Base-by-base conservation (phyloP, 2,797 vertebrate species). In the Clarias platycephalus region DNA sequence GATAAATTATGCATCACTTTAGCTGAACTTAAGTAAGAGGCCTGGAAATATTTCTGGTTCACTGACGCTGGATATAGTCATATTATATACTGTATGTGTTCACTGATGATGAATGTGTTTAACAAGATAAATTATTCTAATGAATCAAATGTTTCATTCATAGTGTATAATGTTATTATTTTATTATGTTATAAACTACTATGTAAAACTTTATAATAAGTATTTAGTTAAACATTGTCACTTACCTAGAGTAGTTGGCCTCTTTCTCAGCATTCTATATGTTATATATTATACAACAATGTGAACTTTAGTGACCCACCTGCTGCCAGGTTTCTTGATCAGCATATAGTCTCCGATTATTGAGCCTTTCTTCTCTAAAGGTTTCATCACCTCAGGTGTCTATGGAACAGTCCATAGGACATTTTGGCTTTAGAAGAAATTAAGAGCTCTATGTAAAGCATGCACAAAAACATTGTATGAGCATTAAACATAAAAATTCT, bases 281-380 rank as follows among this genome's bases (percentile, higher is more conserved):
- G 20, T 80, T 49, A 72, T n/a, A n/a, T 49, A 49, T 10, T 49
- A 57, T 22, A 20, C 8, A 0, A 57, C 20, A 75, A 13, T 40
- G 63, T 75, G 68, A 31, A 72, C 77, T 81, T 81, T 10, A 68
- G 40, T 63, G 20, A 82, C 84, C 4, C 80, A 96, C 96, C 96
- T 95, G 93, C 92, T 93, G 81, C 92, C 31, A 0, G 90, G 90
- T 90, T 93, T 94, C 89, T 95, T 94, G 8, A 93, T 91, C 87
- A 89, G 92, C 83, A 96, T 88, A 93, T 93, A 95, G 91, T 93
- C 94, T 90, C 95, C 94, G 93, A 96, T 91, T 88, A 95, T 66
- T 93, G 95, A 96, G 77, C 94, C 95, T 90, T 92, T 94, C 95
- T 95, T 96, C 95, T 93, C 86, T 89, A 93, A 91, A 86, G 87